A percentile compares a stretch with the other conserved stretches of the same genome.
These are phyloP conservation scores for Siniperca scherzeri DNA, from an alignment of 2,797 vertebrate species.

Conservation along the genomic window DNA sequence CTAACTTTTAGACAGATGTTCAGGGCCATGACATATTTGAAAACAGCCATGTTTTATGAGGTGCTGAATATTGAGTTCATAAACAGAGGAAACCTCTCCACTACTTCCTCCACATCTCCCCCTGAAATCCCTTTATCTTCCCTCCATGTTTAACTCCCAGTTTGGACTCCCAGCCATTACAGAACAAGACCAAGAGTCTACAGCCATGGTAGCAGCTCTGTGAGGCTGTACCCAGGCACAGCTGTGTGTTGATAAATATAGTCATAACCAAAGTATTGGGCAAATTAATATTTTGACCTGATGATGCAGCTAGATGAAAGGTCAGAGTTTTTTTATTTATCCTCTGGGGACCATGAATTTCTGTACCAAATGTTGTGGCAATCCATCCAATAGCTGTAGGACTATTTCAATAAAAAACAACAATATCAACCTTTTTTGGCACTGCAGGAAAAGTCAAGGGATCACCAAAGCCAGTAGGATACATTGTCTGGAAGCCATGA, in stretches of 20 bases:
- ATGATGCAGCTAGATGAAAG: neutral
- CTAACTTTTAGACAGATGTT: conserved; percentile 52
- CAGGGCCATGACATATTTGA: conserved; percentile 34
- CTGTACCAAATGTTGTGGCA: neutral
- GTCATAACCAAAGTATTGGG: neutral
- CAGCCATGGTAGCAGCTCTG: neutral
- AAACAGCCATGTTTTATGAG: conserved; percentile 59
- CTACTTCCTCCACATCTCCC: conserved; percentile 22
- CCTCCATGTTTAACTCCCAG: conserved; percentile 2
- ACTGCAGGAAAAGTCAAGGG: neutral
- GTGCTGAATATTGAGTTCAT: conserved; percentile 54
- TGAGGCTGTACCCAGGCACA: neutral
- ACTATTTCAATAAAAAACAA: neutral
- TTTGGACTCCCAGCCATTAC: neutral
- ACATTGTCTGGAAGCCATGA: neutral
- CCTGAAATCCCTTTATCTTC: conserved; percentile 22
- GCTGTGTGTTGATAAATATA: neutral
- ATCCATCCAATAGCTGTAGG: neutral
- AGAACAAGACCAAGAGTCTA: neutral
- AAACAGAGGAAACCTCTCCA: conserved; percentile 45
- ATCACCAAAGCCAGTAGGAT: neutral
- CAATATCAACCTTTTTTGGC: neutral
- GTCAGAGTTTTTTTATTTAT: neutral
- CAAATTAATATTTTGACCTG: neutral
- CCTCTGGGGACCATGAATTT: neutral